These are phyloP conservation scores for Hippocampus zosterae DNA, from an alignment of 2,113 vertebrate species.

Conservation along the genomic window DNA sequence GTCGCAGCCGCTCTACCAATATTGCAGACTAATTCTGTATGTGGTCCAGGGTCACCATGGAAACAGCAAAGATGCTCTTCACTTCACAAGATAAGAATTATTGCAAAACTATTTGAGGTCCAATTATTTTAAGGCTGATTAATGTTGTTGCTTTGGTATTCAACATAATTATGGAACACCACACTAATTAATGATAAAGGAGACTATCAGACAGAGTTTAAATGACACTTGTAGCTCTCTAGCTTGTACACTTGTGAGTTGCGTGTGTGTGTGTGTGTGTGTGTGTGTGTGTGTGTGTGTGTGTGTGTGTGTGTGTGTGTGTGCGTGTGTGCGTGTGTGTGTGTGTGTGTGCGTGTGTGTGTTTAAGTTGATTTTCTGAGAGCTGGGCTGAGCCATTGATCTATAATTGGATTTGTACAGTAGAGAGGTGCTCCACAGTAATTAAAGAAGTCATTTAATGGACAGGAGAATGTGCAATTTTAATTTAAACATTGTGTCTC, in stretches of 20 bases:
- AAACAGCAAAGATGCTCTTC: not conserved
- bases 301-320: not conserved
- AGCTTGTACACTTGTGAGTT: not conserved
- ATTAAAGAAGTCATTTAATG: constrained; percentile 50
- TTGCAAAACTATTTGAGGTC: not conserved
- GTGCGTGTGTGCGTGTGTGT: not conserved
- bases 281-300: not conserved
- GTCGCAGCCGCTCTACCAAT: not conserved
- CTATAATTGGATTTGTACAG: constrained; percentile 35
- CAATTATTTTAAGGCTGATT: not conserved
- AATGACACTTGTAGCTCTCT: not conserved
- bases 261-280: not conserved
- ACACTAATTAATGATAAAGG: not conserved
- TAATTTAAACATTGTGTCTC: not conserved
- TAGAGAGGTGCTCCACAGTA: constrained; percentile 49
- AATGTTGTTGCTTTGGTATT: not conserved
- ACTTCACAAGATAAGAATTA: not conserved
- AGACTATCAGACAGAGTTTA: not conserved
- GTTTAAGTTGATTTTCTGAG: constrained; percentile 4
- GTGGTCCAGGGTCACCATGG: not conserved
- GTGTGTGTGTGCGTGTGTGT: not conserved
- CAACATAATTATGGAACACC: not conserved
- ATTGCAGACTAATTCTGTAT: not conserved
- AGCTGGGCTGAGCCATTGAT: constrained; percentile 24
- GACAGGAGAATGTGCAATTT: constrained; percentile 23